Conservation (phyloP, 1,140 invertebrate species). For the Drosophila nebulosa region DNA sequence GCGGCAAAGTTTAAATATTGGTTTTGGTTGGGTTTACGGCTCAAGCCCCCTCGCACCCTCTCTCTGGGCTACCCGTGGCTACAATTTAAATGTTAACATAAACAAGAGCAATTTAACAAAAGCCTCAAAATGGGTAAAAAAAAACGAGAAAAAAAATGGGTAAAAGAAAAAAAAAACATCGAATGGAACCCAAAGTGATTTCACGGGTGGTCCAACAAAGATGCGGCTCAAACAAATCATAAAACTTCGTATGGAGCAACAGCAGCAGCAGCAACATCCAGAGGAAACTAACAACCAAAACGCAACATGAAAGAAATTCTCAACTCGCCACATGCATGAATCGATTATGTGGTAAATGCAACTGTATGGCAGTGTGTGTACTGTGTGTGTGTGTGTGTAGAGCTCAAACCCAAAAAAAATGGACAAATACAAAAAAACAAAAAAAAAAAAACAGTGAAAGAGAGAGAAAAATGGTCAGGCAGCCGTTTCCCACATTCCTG, state of each 20-base stretch:
- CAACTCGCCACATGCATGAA: conserved; percentile 74
- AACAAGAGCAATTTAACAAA: conserved; percentile 80
- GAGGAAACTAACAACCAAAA: conserved; percentile 73
- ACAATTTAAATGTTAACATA: conserved; percentile 81
- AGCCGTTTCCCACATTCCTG: conserved; percentile 75
- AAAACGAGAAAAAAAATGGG: conserved; percentile 9
- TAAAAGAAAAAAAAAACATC: conserved; percentile 21
- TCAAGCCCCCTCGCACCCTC: not conserved
- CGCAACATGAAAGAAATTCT: conserved; percentile 77
- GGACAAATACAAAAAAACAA: conserved; percentile 5
- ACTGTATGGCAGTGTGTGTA: conserved; percentile 43
- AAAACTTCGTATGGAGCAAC: conserved; percentile 56
- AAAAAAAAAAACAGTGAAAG: not conserved
- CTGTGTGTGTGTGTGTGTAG: conserved; percentile 30
- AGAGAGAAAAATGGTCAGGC: conserved; percentile 66
- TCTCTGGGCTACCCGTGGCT: conserved; percentile 68
- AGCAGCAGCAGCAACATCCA: conserved; percentile 11
- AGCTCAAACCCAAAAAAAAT: conserved; percentile 24
- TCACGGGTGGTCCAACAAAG: conserved; percentile 76
- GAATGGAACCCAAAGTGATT: conserved; percentile 72
- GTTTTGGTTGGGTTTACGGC: conserved; percentile 60
- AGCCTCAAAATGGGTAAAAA: conserved; percentile 36
- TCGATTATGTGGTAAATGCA: conserved; percentile 75
- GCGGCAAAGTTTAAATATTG: conserved; percentile 74
- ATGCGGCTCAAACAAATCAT: conserved; percentile 80